phyloP scores from a whole-genome alignment of 1,140 invertebrate species.

The Atta colombica region DNA sequence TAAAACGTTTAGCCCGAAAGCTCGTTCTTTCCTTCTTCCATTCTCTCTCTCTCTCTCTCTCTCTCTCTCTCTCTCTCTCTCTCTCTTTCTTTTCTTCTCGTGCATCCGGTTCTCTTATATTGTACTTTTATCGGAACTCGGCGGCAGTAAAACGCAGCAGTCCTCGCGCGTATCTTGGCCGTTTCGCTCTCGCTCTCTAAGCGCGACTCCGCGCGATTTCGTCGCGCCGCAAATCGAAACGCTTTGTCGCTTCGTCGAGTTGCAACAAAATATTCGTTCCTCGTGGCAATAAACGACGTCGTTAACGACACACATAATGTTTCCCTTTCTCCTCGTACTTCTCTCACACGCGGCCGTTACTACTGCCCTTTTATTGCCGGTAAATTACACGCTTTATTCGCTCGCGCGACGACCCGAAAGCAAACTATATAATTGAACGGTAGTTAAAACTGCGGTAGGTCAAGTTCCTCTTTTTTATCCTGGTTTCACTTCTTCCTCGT shows the following conservation, averaged over 20 bases:
- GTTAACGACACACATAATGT: constrained; percentile 82
- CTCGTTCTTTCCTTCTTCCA: background rate
- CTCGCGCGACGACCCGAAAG: constrained; percentile 77
- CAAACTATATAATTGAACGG: constrained; percentile 82
- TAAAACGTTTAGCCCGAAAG: constrained; percentile 33
- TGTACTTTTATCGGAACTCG: constrained; percentile 52
- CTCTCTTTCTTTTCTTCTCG: background rate
- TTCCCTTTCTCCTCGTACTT: constrained; percentile 23
- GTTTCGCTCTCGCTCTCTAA: constrained; percentile 7
- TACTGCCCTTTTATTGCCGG: constrained; percentile 83
- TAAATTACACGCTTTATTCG: constrained; percentile 86
- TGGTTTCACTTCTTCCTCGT: constrained; percentile 23
- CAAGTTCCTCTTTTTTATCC: constrained; percentile 67
- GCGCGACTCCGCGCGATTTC: constrained; percentile 2
- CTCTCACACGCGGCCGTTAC: constrained; percentile 67
- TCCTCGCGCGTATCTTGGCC: background rate
- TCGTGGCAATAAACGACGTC: constrained; percentile 84
- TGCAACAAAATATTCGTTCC: constrained; percentile 85
- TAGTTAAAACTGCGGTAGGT: constrained; percentile 83
- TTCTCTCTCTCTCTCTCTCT: background rate
- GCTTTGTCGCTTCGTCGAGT: constrained; percentile 58
- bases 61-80: background rate
- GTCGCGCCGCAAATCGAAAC: constrained; percentile 56
- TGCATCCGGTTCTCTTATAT: constrained; percentile 29
- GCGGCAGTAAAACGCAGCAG: constrained; percentile 45